Base-by-base conservation (phyloP, 2,797 vertebrate species). In the Prunella strophiata region DNA sequence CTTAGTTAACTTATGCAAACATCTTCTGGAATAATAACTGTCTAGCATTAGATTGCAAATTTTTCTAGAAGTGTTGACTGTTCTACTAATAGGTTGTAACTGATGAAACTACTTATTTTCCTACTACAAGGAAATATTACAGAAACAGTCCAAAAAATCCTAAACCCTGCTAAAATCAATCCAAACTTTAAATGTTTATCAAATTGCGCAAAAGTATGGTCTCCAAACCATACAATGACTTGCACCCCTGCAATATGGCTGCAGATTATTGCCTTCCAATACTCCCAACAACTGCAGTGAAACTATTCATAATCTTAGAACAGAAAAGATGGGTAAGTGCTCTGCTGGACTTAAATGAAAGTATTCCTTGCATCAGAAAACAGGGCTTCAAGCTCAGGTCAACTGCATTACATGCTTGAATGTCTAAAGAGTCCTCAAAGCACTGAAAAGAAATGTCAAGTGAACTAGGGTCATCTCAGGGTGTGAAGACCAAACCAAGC, bases 71-170 rank as follows among this genome's bases (percentile, higher is more conserved):
- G 2, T 71, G 43, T 65, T 50, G 12, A 30, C 26, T 55, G 20
- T 9, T 27, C 13, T 84, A 42, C 22, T 76, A 77, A 47, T 10
- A 48, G 12, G 2, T 9, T 70, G 11, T 21, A 86, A 58, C 3
- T 36, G 18, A 43, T 48, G 5, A 71, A 88, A 72, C 2, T 48
- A 8, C 10, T 72, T 52, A 3, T 78, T 88, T 62, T 75, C 5
- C 43, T 73, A 14, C 16, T 79, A 21, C 43, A 73, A 68, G 21
- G 4, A 82, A 21, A 34, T 57, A 51, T 19, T 72, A 81, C 2
- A 4, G 42, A 76, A 85, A 36, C 4, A 47, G 16, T 15, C 1
- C 3, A 42, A 61, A 81, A 78, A 5, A 0, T 0, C 1, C 5
- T 13, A 72, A 79, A 48, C 3, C 8, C 32, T 51, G 26, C 20